Conservation (phyloP, 64 coral and sea anemone genomes). For the Catalaphyllia jardinei region DNA sequence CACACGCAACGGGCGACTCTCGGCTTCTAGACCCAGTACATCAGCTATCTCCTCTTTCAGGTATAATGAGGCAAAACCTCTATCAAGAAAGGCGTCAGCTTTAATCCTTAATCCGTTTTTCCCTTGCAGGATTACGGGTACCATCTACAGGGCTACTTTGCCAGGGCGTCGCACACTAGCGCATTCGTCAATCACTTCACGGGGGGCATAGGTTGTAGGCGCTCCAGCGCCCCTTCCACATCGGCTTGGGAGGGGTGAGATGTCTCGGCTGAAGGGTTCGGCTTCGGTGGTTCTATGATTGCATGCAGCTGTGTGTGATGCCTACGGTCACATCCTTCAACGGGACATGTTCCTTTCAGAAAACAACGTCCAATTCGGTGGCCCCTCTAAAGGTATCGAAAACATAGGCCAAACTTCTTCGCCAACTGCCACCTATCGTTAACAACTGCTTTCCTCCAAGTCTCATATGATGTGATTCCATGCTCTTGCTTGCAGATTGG, state of each 20-base stretch:
- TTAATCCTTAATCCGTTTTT: too few species aligned
- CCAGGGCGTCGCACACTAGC: not conserved
- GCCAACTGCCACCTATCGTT: constrained; percentile 35
- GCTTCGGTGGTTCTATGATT: too few species aligned
- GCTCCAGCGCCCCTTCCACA: not conserved
- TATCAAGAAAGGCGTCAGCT: too few species aligned
- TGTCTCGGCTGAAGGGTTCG: not conserved
- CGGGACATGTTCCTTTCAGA: constrained; percentile 5
- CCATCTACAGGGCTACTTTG: too few species aligned
- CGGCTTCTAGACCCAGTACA: too few species aligned
- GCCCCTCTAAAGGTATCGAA: constrained; percentile 6
- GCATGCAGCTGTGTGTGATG: constrained; percentile 42
- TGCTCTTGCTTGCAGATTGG: constrained; percentile 17
- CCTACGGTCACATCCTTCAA: constrained; percentile 3
- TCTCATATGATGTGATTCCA: not conserved
- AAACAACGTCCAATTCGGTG: not conserved
- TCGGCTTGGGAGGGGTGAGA: not conserved
- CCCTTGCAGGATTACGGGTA: too few species aligned
- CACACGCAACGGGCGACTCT: not conserved
- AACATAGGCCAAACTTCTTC: too few species aligned
- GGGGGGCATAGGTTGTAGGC: not conserved
- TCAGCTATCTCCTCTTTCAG: too few species aligned
- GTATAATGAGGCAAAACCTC: too few species aligned
- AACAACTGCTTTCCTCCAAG: constrained; percentile 32
- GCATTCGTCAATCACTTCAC: not conserved